Evolutionary conservation across 2,888 invertebrate genomes (phyloP).

Genomic region (Dasysyrphus albostriatus): DNA sequence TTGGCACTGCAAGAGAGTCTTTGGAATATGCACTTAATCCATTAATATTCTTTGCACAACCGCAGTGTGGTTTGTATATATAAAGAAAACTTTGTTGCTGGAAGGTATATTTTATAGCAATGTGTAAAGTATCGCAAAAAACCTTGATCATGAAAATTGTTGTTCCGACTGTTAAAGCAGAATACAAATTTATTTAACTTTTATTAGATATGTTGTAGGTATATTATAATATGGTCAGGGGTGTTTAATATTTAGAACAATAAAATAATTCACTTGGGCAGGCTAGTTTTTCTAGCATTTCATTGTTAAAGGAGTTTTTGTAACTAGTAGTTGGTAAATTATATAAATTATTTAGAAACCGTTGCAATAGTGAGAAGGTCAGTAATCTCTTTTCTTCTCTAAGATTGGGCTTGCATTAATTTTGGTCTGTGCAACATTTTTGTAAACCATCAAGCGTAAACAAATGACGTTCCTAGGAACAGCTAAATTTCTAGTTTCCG

Average conservation of each 20-base stretch:
- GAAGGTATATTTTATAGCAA: constrained; percentile 2
- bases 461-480: too few relatives aligned
- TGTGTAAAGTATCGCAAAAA: constrained; percentile 34
- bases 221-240: background rate
- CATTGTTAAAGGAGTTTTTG: too few relatives aligned
- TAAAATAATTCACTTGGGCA: background rate
- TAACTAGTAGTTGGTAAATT: too few relatives aligned
- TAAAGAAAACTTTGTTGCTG: constrained; percentile 35
- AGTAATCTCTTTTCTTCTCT: too few relatives aligned
- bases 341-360: too few relatives aligned
- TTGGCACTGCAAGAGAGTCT: constrained; percentile 35
- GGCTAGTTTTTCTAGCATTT: background rate
- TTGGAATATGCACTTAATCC: background rate
- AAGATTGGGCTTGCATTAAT: too few relatives aligned
- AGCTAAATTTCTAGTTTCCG: too few relatives aligned
- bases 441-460: too few relatives aligned
- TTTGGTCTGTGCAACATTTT: too few relatives aligned
- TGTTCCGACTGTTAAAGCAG: constrained; percentile 48
- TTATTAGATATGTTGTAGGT: background rate
- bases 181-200: constrained; percentile 48
- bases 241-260: background rate
- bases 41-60: constrained; percentile 46
- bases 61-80: constrained; percentile 3
- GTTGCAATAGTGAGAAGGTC: too few relatives aligned
- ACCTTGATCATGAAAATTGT: constrained; percentile 71